Percentiles rank a stretch among this genome's conserved stretches.
Conservation (phyloP, 2,888 invertebrate genomes). For the Pristionchus maxplancki region DNA sequence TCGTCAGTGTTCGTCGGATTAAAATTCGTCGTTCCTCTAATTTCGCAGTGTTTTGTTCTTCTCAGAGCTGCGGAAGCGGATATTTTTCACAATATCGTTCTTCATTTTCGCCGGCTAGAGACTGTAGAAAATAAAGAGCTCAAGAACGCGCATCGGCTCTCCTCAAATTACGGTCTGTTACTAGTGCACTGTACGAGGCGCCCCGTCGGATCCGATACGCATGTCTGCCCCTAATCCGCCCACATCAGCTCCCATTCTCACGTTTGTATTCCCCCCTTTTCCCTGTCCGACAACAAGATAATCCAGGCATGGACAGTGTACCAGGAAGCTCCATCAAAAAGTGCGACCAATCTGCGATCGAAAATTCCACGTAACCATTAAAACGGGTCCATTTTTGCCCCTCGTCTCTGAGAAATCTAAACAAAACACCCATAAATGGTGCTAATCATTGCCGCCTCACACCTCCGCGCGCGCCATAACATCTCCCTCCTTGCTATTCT, state of each 20-base stretch:
- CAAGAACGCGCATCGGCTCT: not conserved
- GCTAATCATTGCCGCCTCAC: not conserved
- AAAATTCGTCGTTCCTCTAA: not conserved
- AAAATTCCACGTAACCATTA: not conserved
- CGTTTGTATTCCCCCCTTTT: not conserved
- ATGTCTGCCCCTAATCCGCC: not conserved
- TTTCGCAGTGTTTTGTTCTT: not conserved
- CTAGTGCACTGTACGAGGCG: not conserved
- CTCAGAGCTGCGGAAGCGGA: not conserved
- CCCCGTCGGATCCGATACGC: not conserved
- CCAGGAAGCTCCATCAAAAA: not conserved
- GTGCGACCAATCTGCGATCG: not conserved
- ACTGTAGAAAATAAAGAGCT: too few relatives aligned
- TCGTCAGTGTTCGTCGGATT: not conserved
- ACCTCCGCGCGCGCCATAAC: not conserved
- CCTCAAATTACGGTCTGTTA: not conserved
- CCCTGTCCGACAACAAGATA: not conserved
- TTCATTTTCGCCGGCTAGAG: not conserved
- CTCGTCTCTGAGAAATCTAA: not conserved
- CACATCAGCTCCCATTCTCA: not conserved
- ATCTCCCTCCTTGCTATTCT: not conserved
- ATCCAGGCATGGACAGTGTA: not conserved
- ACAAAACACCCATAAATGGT: slow-evolving; percentile 3
- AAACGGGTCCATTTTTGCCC: not conserved
- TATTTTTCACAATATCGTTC: not conserved